Evolutionary conservation across 2,888 invertebrate species (phyloP), one percentile per base, ranked within the genome.

Genomic region (Philaethria dido): DNA sequence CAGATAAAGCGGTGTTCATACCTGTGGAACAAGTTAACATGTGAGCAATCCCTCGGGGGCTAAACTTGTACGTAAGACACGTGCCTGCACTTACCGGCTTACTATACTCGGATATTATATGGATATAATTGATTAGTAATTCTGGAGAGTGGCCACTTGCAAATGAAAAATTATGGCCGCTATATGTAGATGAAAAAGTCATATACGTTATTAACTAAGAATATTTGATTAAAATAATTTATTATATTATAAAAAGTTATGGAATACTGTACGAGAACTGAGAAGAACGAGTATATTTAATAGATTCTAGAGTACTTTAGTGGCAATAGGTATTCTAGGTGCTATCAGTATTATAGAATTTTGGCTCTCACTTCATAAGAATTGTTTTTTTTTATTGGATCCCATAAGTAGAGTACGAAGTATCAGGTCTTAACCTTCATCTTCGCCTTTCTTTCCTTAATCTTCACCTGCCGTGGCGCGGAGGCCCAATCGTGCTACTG

Each of bases 1-100:
- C 64, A 64, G 68, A 68, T 67, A 67, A 71, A 72, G 64, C 69
- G 70, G 66, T 68, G 74, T 70, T 72, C 70, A 62, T 55, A 67
- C 64, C 70, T 71, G 71, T 69, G 69, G 72, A 73, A 73, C 72
- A 74, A 73, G 74, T 74, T 74, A 70, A 69, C 73, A 68, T 72
- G 70, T 66, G 69, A 71, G 67, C 69, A 72, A 64, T 73, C 74
- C 73, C 73, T 45, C 64, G 69, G 69, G 69, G 65, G 62, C 63
- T 69, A 67, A 71, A 66, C 66, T 72, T 64, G 63, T 66, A 62
- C 71, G 67, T 70, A 69, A 70, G 71, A 69, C 73, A 74, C 72
- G 68, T 69, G 65, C 64, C 59, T 62, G 65, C 69, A 73, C 71
- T 74, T 74, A 73, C 71, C 66, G 62, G 65, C 69, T 69, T 65